phyloP scores from a whole-genome alignment of 2,888 invertebrate genomes.

The Leptinotarsa tumamoca region DNA sequence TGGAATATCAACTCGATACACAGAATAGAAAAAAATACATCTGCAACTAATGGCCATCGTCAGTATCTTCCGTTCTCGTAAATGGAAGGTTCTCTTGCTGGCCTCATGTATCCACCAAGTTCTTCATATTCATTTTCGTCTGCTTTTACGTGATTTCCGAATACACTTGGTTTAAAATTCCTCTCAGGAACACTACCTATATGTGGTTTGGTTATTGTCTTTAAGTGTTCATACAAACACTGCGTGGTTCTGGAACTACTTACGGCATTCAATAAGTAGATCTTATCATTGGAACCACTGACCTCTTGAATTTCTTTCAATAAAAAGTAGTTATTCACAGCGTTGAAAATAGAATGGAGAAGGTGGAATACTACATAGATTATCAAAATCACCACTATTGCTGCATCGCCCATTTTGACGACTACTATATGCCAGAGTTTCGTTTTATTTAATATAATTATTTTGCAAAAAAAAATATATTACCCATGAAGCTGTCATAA shows the following conservation, averaged over 20 bases:
- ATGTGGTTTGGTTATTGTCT: background rate
- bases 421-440: background rate
- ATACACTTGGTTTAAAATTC: background rate
- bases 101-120: slow-evolving; percentile 1
- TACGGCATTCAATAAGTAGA: slow-evolving; percentile 8
- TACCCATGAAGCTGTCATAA: background rate
- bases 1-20: too few relatives aligned
- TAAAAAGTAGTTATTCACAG: slow-evolving; percentile 15
- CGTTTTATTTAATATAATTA: background rate
- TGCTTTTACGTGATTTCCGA: background rate
- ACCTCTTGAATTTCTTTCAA: background rate
- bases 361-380: slow-evolving; percentile 26
- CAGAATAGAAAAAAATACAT: too few relatives aligned
- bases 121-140: slow-evolving; percentile 11
- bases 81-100: slow-evolving; percentile 1
- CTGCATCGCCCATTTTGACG: slow-evolving; percentile 22
- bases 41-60: too few relatives aligned
- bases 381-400: slow-evolving; percentile 14
- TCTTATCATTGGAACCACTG: background rate
- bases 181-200: background rate
- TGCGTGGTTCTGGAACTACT: slow-evolving; percentile 10
- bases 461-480: background rate
- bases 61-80: background rate
- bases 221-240: slow-evolving; percentile 1
- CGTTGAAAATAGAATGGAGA: slow-evolving; percentile 9